Conservation (phyloP, 2,888 invertebrate genomes). For the Labia minor region DNA sequence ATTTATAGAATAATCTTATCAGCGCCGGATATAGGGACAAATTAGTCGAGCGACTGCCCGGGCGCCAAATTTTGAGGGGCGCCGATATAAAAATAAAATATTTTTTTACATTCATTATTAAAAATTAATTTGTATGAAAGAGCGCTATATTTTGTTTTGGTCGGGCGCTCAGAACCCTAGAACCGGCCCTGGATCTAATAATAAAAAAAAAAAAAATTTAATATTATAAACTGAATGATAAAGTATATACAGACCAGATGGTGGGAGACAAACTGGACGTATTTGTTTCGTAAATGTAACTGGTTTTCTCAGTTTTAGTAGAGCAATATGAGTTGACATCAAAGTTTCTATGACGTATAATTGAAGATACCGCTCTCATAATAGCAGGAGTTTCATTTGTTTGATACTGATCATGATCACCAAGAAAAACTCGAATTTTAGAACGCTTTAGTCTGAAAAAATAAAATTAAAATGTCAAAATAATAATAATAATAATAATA, state of each 20-base stretch:
- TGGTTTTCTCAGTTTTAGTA: conserved; percentile 64
- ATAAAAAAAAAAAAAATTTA: background rate
- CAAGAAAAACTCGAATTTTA: conserved; percentile 70
- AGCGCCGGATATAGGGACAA: too few species aligned
- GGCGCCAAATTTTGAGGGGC: too few species aligned
- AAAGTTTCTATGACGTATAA: conserved; percentile 70
- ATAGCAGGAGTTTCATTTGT: conserved; percentile 55
- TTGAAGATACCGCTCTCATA: conserved; percentile 67
- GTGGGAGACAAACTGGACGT: conserved; percentile 67
- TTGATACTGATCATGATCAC: conserved; percentile 73
- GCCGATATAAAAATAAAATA: too few species aligned
- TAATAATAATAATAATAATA: too few species aligned
- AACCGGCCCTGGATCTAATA: too few species aligned
- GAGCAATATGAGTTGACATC: conserved; percentile 73
- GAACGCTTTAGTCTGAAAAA: conserved; percentile 60
- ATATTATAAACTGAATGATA: conserved; percentile 32
- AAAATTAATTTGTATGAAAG: too few species aligned
- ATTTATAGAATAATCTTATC: too few species aligned
- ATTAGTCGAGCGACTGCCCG: too few species aligned
- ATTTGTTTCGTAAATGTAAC: conserved; percentile 64
- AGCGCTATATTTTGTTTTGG: too few species aligned
- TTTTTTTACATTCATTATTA: too few species aligned
- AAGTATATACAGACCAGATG: too few species aligned
- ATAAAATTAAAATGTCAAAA: too few species aligned
- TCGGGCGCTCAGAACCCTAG: background rate